Conservation (phyloP, 2,888 invertebrate species). For the Hedychridium roseum region DNA sequence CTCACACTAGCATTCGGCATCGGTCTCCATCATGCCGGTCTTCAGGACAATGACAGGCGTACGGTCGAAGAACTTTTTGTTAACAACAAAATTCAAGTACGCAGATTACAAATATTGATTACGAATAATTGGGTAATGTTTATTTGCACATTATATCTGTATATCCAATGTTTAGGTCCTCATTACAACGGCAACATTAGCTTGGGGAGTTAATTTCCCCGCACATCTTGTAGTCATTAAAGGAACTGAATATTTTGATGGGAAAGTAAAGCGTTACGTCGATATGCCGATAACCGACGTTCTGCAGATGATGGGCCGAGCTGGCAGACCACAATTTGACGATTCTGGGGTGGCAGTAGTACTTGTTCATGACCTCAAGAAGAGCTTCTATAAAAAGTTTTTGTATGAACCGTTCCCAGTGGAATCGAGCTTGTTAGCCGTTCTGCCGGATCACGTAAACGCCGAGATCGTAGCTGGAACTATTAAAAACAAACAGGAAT, state of each 20-base stretch:
- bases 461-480: slow-evolving; percentile 97
- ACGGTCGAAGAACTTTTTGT: slow-evolving; percentile 94
- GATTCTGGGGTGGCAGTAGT: slow-evolving; percentile 89
- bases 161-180: slow-evolving; percentile 71
- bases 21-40: slow-evolving; percentile 97
- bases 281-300: slow-evolving; percentile 99
- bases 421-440: slow-evolving; percentile 91
- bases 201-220: slow-evolving; percentile 99
- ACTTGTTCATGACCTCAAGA: slow-evolving; percentile 94
- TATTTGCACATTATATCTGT: neutral
- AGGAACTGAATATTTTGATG: slow-evolving; percentile 98
- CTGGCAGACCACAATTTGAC: slow-evolving; percentile 97
- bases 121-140: no score
- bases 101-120: slow-evolving; percentile 17
- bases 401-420: slow-evolving; percentile 99
- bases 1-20: slow-evolving; percentile 96
- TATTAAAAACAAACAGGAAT: slow-evolving; percentile 89
- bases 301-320: slow-evolving; percentile 99
- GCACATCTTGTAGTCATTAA: slow-evolving; percentile 98
- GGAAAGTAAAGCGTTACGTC: slow-evolving; percentile 94
- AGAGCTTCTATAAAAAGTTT: slow-evolving; percentile 99
- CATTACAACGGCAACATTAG: slow-evolving; percentile 95
- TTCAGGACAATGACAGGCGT: slow-evolving; percentile 90
- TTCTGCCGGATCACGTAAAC: slow-evolving; percentile 95
- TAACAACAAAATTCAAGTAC: slow-evolving; percentile 91